Evolutionary conservation across 2,113 vertebrate genomes (phyloP), one percentile per base, ranked within the genome.

Genomic region (Gallinago undulata): DNA sequence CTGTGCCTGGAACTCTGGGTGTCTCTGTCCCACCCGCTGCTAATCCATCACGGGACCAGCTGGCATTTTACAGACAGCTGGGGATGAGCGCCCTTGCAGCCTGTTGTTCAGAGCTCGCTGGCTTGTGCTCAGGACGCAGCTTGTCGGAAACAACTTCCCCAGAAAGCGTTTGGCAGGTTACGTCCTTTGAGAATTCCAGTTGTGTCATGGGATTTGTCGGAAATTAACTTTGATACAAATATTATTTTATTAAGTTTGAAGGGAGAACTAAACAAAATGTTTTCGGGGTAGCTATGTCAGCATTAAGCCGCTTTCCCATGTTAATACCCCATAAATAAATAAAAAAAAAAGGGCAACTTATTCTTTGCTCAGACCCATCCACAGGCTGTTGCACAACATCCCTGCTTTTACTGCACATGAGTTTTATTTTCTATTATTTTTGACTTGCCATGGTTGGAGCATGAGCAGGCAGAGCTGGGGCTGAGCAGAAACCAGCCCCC

Each of bases 1-100:
- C 21, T 35, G 79, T 53, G 50, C 25, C 73, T 69, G 59, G 25
- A 64, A 22, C 16, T 33, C n/a, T 45, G 2, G 35, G 23, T n/a
- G 2, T 43, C 63, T 59, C 60, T 50, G 39, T 73, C 50, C 55
- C 41, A 12, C 39, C 21, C 0, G 0, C n/a, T 60, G 27, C 17
- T 56, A 17, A 37, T 23, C 0, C 0, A 6, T 55, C 28, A 9
- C 0, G 0, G 82, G 24, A 63, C 22, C 63, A 43, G 57, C 6
- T 63, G 81, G 51, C 11, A 35, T 43, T 45, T 33, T 31, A 11
- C 47, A 45, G 62, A 43, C 72, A 70, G 62, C 63, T 3, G 8
- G 28, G 45, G 28, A 19, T 8, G 62, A n/a, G 50, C 12, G 10
- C 25, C 53, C 43, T 53, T 19, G 8, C 72, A 47, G 35, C 30